Percentiles rank a stretch among this genome's conserved stretches.
These are phyloP conservation scores for Holcopasites calliopsidis DNA, from an alignment of 1,140 invertebrate genomes.

Conservation along the genomic window DNA sequence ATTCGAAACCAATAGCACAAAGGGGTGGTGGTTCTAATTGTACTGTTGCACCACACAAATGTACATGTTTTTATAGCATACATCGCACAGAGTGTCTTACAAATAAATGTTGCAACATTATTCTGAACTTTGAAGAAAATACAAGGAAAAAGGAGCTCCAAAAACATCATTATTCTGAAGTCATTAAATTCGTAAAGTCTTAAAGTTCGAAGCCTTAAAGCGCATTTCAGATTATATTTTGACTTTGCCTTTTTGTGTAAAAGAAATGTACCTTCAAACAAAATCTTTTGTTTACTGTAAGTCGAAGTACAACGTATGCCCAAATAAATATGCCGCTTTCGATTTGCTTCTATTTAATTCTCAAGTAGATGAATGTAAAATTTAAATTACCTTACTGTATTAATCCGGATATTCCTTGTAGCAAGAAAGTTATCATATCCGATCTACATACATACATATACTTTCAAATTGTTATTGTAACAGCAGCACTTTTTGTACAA, in stretches of 20 bases:
- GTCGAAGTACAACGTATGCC: conserved; percentile 27
- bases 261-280: conserved; percentile 1
- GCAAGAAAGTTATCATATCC: neutral
- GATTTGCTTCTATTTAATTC: conserved; percentile 8
- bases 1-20: too few relatives aligned
- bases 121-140: conserved; percentile 5
- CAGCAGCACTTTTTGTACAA: conserved; percentile 12
- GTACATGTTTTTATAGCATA: conserved; percentile 46
- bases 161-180: neutral
- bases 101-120: conserved; percentile 46
- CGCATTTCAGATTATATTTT: conserved; percentile 39
- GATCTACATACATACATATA: too few relatives aligned
- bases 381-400: neutral
- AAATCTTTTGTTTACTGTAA: conserved; percentile 8
- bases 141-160: too few relatives aligned
- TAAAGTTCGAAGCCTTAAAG: neutral
- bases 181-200: conserved; percentile 25
- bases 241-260: conserved; percentile 30
- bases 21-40: conserved; percentile 43
- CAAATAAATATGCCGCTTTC: conserved; percentile 20
- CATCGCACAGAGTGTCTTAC: conserved; percentile 45
- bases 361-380: neutral
- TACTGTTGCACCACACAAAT: conserved; percentile 24
- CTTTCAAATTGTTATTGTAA: neutral
- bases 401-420: neutral